Evolutionary conservation across 2,888 invertebrate genomes (phyloP).

Genomic region (Rhimphoctona megacephalus): DNA sequence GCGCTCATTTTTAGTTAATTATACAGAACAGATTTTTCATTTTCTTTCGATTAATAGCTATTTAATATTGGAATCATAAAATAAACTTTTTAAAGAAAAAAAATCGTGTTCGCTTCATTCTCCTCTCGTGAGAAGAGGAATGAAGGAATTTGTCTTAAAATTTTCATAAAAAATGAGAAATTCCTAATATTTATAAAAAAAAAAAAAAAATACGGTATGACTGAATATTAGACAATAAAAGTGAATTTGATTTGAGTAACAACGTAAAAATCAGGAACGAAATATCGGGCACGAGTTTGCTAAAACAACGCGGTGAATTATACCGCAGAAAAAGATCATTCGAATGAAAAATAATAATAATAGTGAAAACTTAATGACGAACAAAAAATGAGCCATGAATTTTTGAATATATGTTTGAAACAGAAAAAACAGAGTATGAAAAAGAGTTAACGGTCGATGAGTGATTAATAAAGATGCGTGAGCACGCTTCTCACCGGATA

Average conservation of each 20-base stretch:
- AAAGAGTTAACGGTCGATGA: constrained; percentile 79
- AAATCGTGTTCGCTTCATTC: too few species aligned
- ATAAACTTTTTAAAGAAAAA: too few species aligned
- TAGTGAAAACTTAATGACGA: background rate
- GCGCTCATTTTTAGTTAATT: too few species aligned
- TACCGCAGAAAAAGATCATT: background rate
- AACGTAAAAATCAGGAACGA: background rate
- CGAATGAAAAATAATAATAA: background rate
- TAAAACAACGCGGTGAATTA: background rate
- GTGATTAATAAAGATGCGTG: constrained; percentile 84
- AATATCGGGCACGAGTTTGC: background rate
- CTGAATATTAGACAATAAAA: too few species aligned
- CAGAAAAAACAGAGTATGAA: constrained; percentile 33
- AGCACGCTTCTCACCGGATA: constrained; percentile 84
- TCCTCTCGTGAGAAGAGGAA: too few species aligned
- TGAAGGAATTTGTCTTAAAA: too few species aligned
- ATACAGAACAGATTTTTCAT: too few species aligned
- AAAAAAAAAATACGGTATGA: too few species aligned
- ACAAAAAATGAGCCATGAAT: constrained; percentile 2
- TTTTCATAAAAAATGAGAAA: too few species aligned
- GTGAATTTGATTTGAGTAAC: background rate
- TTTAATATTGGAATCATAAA: too few species aligned
- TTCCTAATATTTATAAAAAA: too few species aligned
- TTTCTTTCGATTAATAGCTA: too few species aligned
- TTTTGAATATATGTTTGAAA: constrained; percentile 15